Base-by-base conservation (phyloP, 23 tunicate species). In the Ciona savignyi region DNA sequence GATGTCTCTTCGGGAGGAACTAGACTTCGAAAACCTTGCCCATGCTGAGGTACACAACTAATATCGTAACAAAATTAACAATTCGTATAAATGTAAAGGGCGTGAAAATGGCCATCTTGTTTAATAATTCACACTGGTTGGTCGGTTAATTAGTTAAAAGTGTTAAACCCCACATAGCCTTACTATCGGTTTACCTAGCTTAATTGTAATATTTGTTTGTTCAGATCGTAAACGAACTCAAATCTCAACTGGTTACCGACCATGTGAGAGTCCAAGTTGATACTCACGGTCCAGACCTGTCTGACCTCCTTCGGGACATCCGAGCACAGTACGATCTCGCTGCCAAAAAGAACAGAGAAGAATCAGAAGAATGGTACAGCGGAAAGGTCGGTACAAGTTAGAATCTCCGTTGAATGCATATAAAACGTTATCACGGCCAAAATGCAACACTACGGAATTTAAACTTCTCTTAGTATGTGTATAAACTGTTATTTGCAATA, bases 251-350 rank as follows among this genome's bases (percentile, higher is more conserved):
- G 30, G 83, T 95, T 75, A 95, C 99, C 63, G 99, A 95, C 65
- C 99, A 95, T 72, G 95, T 95, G 60, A 91, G 90, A 31, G 99
- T 95, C 33, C 99, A 95, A 75, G 79, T 95, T 79, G 99, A 95
- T 89, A 75, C 90, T 30, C 99, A 95, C 60, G 99, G 99, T 64
- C 99, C 99, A 3, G 99, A 95, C 76, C 86, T 95, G 65, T 78
- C 96, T 76, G 99, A 95, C 25, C 84, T 95, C 35, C 82, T 95
- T 29, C 85, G 99, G 6, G 99, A 95, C 66, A 95, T 95, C 34
- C 80, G 99, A 31, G 95, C 93, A 1, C 99, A 95, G 67, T 95
- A 95, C 81, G 99, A 95, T 33, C 77, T 83, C 22, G 99, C 99
- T 23, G 99, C 99, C 24, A 95, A 95, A 81, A 80, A 74, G 66